Percentiles rank a stretch among this genome's conserved stretches.
These are phyloP conservation scores for Drosophila tripunctata DNA, from an alignment of 2,888 invertebrate genomes.

Conservation along the genomic window DNA sequence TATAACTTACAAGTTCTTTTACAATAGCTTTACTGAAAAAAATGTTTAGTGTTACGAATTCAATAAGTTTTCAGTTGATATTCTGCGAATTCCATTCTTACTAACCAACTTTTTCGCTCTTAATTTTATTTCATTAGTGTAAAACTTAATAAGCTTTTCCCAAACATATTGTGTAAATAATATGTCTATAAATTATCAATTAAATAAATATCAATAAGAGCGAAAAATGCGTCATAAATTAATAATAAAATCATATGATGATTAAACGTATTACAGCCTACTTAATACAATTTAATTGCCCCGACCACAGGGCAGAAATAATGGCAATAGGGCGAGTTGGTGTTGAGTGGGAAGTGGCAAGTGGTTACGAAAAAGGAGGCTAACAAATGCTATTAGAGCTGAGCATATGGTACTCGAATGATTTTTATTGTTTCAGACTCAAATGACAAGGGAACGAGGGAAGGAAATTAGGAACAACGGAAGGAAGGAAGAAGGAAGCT, in stretches of 20 bases:
- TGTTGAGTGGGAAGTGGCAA: background rate
- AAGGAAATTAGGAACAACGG: background rate
- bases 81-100: too few species aligned
- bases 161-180: conserved; percentile 1
- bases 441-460: conserved; percentile 29
- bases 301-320: conserved; percentile 31
- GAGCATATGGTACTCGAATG: conserved; percentile 69
- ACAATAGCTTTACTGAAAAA: too few species aligned
- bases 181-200: conserved; percentile 22
- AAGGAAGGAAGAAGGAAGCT: conserved; percentile 23
- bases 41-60: too few species aligned
- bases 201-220: conserved; percentile 14
- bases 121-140: too few species aligned
- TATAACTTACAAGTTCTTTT: too few species aligned
- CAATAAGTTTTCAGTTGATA: too few species aligned
- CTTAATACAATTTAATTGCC: conserved; percentile 59
- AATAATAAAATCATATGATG: conserved; percentile 68
- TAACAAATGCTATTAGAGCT: conserved; percentile 59
- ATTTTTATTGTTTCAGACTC: conserved; percentile 72
- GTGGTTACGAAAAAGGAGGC: background rate
- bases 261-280: conserved; percentile 41
- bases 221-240: conserved; percentile 47
- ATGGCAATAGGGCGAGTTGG: conserved; percentile 17
- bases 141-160: background rate
- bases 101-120: too few species aligned